phyloP scores from a whole-genome alignment of 2,113 vertebrate species.

The Columba livia region DNA sequence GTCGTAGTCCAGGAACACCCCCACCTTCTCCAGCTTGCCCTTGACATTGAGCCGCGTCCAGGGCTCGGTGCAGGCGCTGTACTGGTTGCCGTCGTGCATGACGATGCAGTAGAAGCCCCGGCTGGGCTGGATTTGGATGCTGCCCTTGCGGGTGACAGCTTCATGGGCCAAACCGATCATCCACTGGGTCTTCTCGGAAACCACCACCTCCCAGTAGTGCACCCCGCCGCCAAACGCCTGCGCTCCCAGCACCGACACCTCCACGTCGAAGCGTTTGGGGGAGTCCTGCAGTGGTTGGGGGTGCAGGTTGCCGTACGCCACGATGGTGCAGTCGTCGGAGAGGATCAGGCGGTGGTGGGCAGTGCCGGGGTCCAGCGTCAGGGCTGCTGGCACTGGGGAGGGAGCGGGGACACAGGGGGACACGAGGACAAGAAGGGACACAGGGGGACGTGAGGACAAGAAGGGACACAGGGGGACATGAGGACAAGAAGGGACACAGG shows the following conservation, averaged over 20 bases:
- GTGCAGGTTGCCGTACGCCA: conserved; percentile 95
- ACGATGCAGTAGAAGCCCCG: conserved; percentile 97
- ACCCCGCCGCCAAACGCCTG: conserved; percentile 88
- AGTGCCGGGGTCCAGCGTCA: conserved; percentile 92
- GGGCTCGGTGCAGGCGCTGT: conserved; percentile 97
- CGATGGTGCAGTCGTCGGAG: conserved; percentile 97
- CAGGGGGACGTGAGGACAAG: neutral
- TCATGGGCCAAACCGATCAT: conserved; percentile 96
- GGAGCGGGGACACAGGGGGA: neutral
- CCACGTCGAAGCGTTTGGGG: conserved; percentile 93
- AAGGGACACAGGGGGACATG: neutral
- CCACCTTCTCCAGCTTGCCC: conserved; percentile 96
- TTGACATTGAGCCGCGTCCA: conserved; percentile 98
- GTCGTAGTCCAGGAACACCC: conserved; percentile 95
- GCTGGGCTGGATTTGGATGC: conserved; percentile 96
- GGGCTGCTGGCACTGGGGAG: conserved; percentile 85
- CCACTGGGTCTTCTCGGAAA: conserved; percentile 98
- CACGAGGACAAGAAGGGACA: neutral
- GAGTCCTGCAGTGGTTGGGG: conserved; percentile 97
- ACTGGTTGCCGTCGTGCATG: conserved; percentile 98
- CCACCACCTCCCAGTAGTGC: conserved; percentile 99
- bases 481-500: neutral
- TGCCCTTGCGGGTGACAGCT: conserved; percentile 92
- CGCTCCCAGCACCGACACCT: conserved; percentile 92
- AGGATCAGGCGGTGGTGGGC: conserved; percentile 97